These are phyloP conservation scores for Pelodiscus sinensis DNA, from an alignment of 2,113 vertebrate genomes.

Conservation along the genomic window DNA sequence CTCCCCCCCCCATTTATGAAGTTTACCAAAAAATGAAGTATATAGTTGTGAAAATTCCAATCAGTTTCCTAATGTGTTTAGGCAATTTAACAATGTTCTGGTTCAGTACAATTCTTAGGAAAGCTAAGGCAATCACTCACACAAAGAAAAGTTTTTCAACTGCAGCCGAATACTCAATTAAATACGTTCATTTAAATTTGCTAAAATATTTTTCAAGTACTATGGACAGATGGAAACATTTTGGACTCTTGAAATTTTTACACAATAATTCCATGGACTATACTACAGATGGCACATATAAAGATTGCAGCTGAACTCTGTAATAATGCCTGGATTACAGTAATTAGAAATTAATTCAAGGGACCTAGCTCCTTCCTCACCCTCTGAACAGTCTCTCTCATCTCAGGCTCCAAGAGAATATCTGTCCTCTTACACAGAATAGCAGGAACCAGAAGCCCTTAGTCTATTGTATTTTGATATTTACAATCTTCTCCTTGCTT, in stretches of 20 bases:
- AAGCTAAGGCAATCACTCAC: neutral
- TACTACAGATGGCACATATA: neutral
- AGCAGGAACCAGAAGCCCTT: neutral
- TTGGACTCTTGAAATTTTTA: neutral
- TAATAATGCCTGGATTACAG: neutral
- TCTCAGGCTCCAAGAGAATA: no score
- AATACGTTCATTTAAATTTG: neutral
- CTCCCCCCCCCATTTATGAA: no score
- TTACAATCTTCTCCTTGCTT: neutral
- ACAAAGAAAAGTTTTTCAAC: neutral
- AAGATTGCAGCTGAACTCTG: neutral
- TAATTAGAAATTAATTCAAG: neutral
- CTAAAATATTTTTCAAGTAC: neutral
- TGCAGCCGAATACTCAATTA: neutral
- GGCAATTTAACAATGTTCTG: neutral
- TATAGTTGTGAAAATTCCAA: no score
- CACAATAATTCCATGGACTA: neutral
- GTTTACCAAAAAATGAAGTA: no score
- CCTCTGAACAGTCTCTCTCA: neutral
- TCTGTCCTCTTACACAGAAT: neutral
- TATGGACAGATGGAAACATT: neutral
- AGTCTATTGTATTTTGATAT: neutral
- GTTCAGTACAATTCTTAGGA: neutral
- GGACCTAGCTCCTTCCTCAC: neutral
- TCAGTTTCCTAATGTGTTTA: no score